Evolutionary conservation across 2,797 vertebrate species (phyloP).

Genomic region (Eurystomus glaucurus): DNA sequence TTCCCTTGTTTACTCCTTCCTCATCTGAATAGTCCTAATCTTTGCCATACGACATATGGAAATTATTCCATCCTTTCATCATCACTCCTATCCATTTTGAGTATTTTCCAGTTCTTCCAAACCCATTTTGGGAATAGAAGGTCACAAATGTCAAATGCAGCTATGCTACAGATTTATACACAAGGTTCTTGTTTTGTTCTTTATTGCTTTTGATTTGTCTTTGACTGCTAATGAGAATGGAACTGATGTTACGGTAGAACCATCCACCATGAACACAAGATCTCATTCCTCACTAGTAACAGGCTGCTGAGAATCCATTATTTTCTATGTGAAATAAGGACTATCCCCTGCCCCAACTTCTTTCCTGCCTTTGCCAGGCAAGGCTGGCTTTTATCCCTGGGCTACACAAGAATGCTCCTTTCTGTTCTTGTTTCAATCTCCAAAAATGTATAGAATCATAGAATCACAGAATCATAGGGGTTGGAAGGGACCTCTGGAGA

Average conservation of each 20-base stretch:
- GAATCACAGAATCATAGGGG: too few relatives aligned
- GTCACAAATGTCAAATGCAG: neutral
- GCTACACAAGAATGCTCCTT: neutral
- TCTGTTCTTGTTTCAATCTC: neutral
- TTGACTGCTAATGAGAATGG: neutral
- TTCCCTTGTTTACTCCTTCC: neutral
- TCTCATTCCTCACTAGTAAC: neutral
- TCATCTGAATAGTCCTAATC: neutral
- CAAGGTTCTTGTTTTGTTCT: neutral
- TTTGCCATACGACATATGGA: neutral
- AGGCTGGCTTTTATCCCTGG: neutral
- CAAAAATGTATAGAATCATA: neutral
- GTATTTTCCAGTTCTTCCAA: neutral
- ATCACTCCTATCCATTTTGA: neutral
- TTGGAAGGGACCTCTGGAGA: too few relatives aligned
- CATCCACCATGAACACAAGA: neutral
- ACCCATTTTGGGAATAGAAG: neutral
- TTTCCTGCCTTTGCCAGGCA: neutral
- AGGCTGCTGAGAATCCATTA: fast-evolving
- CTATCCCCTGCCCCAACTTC: fast-evolving
- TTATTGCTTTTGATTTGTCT: neutral
- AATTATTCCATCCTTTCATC: neutral
- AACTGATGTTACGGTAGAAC: neutral
- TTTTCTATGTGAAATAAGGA: neutral
- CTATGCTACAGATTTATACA: neutral